Evolutionary conservation across 2,113 vertebrate genomes (phyloP), one percentile per base, ranked within the genome.

Genomic region (Caloenas nicobarica): DNA sequence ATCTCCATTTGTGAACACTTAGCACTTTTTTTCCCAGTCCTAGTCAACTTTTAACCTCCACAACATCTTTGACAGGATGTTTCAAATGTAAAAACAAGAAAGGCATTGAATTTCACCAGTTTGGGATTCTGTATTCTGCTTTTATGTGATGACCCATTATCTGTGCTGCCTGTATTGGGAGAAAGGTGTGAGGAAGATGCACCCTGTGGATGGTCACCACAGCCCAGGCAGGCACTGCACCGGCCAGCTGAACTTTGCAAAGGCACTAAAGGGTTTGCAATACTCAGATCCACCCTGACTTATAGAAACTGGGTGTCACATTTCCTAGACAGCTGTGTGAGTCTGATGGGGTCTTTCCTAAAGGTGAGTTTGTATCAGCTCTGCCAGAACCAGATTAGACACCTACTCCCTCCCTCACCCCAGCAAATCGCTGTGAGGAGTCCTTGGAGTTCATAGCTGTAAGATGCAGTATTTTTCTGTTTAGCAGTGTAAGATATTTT

Each of bases 171-270:
- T 68, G 29, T 42, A 10, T 16, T n/a, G 26, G 64, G 13, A 84
- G 40, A 53, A 91, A 31, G 16, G 61, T 9, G 4, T 4, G 36
- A 46, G 33, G 24, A 91, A 72, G 81, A 84, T 16, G 10, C 26
- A 56, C 22, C 0, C 0, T 7, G 4, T 11, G 26, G 38, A 66
- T 33, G 42, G 15, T 29, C 48, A 40, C 87, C n/a, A 31, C 0
- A 81, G 56, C 16, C 48, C 1, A 7, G 28, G 29, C 24, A 51
- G 69, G 42, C 5, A 4, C 33, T 36, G 36, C 22, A 42, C 24
- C 3, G 11, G 53, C n/a, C 10, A 4, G 56, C 4, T 46, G 44
- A 85, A 31, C 42, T 90, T 61, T 26, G 33, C 21, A 87, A 85
- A 89, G 29, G 44, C 42, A 48, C 16, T 33, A 22, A 64, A 74